Evolutionary conservation across 2,113 vertebrate species (phyloP).

Genomic region (Serilophus lunatus): DNA sequence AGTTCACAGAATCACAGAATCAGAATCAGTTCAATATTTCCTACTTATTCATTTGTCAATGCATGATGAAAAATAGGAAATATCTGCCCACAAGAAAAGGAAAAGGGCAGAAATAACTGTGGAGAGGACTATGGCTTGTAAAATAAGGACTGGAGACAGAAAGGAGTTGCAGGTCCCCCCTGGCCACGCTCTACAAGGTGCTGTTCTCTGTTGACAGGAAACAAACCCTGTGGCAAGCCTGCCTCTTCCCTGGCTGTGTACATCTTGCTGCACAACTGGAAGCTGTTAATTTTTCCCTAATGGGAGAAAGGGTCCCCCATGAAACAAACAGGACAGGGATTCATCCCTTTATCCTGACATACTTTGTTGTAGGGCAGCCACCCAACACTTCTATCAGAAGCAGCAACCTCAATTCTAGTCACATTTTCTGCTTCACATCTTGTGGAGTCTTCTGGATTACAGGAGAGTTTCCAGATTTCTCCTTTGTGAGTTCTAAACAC

Average conservation of each 20-base stretch:
- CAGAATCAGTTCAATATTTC: constrained; percentile 22
- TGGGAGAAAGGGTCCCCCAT: not conserved
- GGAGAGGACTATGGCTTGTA: not conserved
- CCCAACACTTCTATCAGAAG: not conserved
- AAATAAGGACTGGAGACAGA: not conserved
- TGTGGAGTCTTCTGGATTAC: not conserved
- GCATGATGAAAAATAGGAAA: not conserved
- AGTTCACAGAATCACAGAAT: no score
- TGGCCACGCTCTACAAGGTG: not conserved
- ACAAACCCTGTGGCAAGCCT: not conserved
- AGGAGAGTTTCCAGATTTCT: not conserved
- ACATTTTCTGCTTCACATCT: not conserved
- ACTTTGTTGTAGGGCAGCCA: not conserved
- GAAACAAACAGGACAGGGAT: not conserved
- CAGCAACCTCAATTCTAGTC: not conserved
- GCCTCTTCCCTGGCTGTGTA: not conserved
- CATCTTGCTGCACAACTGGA: not conserved
- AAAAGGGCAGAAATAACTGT: not conserved
- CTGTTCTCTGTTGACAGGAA: not conserved
- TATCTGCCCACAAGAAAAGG: not conserved
- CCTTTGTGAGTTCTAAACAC: fast-evolving
- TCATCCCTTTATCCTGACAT: not conserved
- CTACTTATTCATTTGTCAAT: not conserved
- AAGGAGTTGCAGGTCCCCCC: not conserved
- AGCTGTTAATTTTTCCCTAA: not conserved